Percentiles rank a stretch among this genome's conserved stretches.
Evolutionary conservation across 1,140 invertebrate genomes (phyloP).

Genomic region (Cylas formicarius): DNA sequence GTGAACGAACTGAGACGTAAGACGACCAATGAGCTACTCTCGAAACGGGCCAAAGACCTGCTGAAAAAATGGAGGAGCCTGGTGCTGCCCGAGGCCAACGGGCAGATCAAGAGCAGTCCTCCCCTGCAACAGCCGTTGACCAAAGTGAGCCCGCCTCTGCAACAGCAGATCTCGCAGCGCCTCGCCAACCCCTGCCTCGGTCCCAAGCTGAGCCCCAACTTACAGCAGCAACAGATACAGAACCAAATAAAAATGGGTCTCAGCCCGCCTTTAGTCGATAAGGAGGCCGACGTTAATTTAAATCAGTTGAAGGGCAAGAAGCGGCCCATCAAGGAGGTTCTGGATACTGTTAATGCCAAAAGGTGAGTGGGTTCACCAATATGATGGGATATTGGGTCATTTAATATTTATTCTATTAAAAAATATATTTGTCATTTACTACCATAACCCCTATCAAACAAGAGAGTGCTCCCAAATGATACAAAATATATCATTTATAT

Average conservation of each 20-base stretch:
- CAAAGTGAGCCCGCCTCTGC: conserved; percentile 11
- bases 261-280: conserved; percentile 12
- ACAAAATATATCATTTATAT: too few relatives aligned
- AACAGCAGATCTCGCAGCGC: conserved; percentile 1
- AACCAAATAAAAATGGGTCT: background rate
- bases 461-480: too few relatives aligned
- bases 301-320: conserved; percentile 24
- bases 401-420: too few relatives aligned
- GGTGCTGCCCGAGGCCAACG: conserved; percentile 53
- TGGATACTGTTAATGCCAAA: conserved; percentile 22
- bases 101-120: conserved; percentile 33
- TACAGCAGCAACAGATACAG: conserved; percentile 2
- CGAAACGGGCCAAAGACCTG: conserved; percentile 81
- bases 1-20: conserved; percentile 86
- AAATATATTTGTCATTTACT: too few relatives aligned
- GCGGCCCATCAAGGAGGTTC: conserved; percentile 16
- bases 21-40: conserved; percentile 73
- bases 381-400: too few relatives aligned
- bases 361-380: too few relatives aligned
- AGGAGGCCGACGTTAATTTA: conserved; percentile 19
- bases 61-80: conserved; percentile 86
- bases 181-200: background rate
- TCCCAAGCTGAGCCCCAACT: conserved; percentile 13
- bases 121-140: conserved; percentile 27
- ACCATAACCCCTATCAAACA: too few relatives aligned